Evolutionary conservation across 2,888 invertebrate species (phyloP).

Genomic region (Erpobdella octoculata): DNA sequence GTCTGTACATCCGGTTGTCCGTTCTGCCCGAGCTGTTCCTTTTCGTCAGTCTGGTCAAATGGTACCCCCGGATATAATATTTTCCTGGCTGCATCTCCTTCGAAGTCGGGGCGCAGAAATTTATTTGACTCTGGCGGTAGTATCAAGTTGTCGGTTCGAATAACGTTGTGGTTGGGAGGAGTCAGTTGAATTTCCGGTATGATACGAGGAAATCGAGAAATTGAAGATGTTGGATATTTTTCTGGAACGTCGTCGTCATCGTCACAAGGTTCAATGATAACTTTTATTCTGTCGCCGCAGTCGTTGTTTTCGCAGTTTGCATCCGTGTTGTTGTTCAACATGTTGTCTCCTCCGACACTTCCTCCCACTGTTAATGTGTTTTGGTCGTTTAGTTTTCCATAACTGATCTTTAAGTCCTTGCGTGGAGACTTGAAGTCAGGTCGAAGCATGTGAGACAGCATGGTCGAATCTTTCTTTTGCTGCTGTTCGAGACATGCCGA

Average conservation of each 20-base stretch:
- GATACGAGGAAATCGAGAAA: constrained; percentile 4
- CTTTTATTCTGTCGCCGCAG: neutral
- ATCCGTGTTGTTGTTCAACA: constrained; percentile 5
- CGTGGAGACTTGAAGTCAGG: neutral
- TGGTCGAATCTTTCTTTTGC: neutral
- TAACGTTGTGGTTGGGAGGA: neutral
- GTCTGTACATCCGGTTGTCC: constrained; percentile 10
- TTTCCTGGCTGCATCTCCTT: neutral
- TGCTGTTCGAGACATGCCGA: no score
- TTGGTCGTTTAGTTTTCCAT: neutral
- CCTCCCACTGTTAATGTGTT: no score
- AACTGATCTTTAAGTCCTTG: neutral
- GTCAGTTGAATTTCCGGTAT: constrained; percentile 15
- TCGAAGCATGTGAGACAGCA: neutral
- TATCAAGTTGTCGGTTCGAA: neutral
- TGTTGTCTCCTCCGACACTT: no score
- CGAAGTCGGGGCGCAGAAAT: neutral
- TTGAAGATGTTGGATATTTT: neutral
- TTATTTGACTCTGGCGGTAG: neutral
- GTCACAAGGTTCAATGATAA: constrained; percentile 11
- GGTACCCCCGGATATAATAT: neutral
- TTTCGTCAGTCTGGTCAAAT: no score
- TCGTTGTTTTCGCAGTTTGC: neutral
- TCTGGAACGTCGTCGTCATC: constrained; percentile 1
- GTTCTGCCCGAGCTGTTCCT: neutral